Base-by-base conservation (phyloP, 2,888 invertebrate species). In the Phanerotoma sp. region DNA sequence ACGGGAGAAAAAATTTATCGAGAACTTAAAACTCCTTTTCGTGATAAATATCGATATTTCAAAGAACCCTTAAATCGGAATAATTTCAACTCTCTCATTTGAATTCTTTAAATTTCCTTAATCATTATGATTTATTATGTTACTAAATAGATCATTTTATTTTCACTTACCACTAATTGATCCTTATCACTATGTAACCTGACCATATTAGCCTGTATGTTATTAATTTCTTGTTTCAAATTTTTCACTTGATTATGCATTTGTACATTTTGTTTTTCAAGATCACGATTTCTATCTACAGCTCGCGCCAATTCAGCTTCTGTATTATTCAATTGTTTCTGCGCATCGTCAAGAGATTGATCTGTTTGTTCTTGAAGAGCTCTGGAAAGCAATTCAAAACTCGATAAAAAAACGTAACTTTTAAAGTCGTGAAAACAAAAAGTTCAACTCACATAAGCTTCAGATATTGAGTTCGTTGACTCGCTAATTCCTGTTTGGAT, bases 361-460 rank as follows among this genome's bases (percentile, higher is more conserved):
- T 91, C 90, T 4, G 88, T 87, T 79, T 91, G 89, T 66, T 88
- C 83, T 68, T 91, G 89, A 45, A 89, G 79, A 61, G 86, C 82
- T 75, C 89, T 91, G 51, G 22, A 44, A 15, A 25, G 18, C 28
- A 25, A 33, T 11, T 28, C 10, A 42, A 9, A 3, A 4, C 7
- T 20, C 9, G n/a, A 33, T 30, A 32, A 33, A n/a, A 1, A 25
- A 25, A 13, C 42, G 22, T 28, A 5, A 32, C 9, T 9, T 6
- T 22, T 4, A 3, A 7, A 38, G 20, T 40, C n/a, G n/a, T 15
- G 11, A 42, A 30, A 32, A 3, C 10, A 11, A 40, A 15, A n/a
- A 10, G 2, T 35, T 1, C n/a, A n/a, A 9, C 42, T 51, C 30
- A 86, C 86, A 83, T 83, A 15, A 86, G 70, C 70, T 86, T 85